Percentiles rank a stretch among this genome's conserved stretches.
Conservation (phyloP, 2,888 invertebrate species). For the Cybosia mesomella region DNA sequence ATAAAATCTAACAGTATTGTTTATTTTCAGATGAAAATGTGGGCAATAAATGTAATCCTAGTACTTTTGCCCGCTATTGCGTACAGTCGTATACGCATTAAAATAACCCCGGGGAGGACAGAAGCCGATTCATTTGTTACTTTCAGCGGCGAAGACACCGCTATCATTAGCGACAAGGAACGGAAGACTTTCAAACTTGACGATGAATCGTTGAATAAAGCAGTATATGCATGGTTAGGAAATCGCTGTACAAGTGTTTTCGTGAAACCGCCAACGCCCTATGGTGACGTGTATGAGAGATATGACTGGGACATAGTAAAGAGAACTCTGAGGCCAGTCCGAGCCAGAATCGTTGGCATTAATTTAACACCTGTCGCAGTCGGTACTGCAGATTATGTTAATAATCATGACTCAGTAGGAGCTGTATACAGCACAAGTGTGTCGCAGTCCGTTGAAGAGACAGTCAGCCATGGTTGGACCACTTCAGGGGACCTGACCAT, state of each 20-base stretch:
- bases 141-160: too few relatives aligned
- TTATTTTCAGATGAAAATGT: too few relatives aligned
- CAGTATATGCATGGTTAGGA: neutral
- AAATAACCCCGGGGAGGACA: too few relatives aligned
- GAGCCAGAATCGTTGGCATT: neutral
- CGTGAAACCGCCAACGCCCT: neutral
- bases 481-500: neutral
- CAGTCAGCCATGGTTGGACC: neutral
- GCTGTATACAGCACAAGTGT: neutral
- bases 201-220: neutral
- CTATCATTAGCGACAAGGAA: too few relatives aligned
- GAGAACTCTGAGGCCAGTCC: neutral
- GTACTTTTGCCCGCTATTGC: too few relatives aligned
- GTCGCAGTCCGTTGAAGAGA: neutral
- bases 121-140: too few relatives aligned
- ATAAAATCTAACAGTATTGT: too few relatives aligned
- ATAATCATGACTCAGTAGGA: neutral
- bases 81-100: too few relatives aligned
- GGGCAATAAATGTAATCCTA: too few relatives aligned
- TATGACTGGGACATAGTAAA: neutral
- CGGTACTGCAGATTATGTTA: conserved; percentile 2
- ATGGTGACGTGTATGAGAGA: neutral
- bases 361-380: neutral
- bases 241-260: neutral
- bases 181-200: conserved; percentile 4